Base-by-base conservation (phyloP, 2,113 vertebrate species). In the Daphoenositta chrysoptera region DNA sequence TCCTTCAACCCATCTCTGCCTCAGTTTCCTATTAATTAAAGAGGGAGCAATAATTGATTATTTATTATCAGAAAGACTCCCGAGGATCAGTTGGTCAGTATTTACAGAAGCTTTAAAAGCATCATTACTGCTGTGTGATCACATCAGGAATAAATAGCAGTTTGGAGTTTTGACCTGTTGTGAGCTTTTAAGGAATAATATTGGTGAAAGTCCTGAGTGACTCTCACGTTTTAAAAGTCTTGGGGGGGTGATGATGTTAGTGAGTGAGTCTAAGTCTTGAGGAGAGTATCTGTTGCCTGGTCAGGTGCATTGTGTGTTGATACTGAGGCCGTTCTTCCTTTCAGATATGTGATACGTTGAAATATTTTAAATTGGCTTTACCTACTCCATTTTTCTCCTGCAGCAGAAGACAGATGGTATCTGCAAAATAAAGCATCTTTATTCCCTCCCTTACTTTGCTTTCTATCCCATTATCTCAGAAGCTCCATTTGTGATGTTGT, bases 391-490 rank as follows among this genome's bases (percentile, higher is more conserved):
- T 94, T 93, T 89, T 77, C 70, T 93, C 56, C n/a, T 79, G 77
- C 87, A 87, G 50, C 66, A 42, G 30, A 76, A 93, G 90, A 87
- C 82, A 94, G 93, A 91, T 92, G 66, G 56, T 91, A 76, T 89
- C 89, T 87, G 66, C 78, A 87, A 96, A 91, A 83, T 77, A 72
- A 76, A 89, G 66, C 21, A 15, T 91, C 61, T 70, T 87, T 89
- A 70, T 92, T 94, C 51, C 71, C 42, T 92, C 64, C 19, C 20
- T 81, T 61, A 9, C 75, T 84, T 91, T 89, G 48, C 81, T 94
- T 89, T 57, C 40, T 78, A 65, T 76, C 26, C 77, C 61, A 18
- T 93, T 94, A 79, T 89, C 73, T 85, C 69, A 77, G 83, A 54
- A 92, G 64, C 76, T 92, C 7, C 69, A 20, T 84, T 56, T 89